These are phyloP conservation scores for Tenualosa ilisha DNA, from an alignment of 2,797 vertebrate species.

Conservation along the genomic window DNA sequence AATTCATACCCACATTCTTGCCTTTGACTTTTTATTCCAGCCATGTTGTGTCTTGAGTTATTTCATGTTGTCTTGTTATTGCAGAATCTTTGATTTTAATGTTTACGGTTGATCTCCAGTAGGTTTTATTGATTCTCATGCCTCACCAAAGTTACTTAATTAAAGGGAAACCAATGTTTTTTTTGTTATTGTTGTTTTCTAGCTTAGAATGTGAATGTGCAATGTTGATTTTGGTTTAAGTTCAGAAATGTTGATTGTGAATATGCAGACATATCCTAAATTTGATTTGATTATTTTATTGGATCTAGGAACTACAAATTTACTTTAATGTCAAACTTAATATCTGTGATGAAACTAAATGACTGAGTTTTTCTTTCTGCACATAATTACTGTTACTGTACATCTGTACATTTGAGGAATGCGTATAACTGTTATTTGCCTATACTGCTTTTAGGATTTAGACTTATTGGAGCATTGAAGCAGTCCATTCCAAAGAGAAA, in stretches of 20 bases:
- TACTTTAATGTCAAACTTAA: neutral
- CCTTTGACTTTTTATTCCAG: neutral
- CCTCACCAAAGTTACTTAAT: slow-evolving; percentile 13
- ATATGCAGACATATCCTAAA: slow-evolving; percentile 9
- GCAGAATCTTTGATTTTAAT: slow-evolving; percentile 1
- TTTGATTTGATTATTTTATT: slow-evolving; percentile 15
- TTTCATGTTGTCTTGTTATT: neutral
- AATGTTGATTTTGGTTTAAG: slow-evolving; percentile 21
- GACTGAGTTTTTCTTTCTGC: slow-evolving; percentile 9
- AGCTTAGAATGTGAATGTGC: slow-evolving; percentile 24
- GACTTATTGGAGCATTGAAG: slow-evolving; percentile 12
- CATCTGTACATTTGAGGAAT: slow-evolving; percentile 18
- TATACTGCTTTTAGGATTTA: slow-evolving; percentile 17
- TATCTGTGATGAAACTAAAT: slow-evolving; percentile 10
- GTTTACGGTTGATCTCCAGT: slow-evolving; percentile 6
- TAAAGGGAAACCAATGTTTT: neutral
- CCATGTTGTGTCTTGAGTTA: neutral
- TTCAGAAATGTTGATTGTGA: slow-evolving; percentile 21
- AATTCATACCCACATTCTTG: slow-evolving; percentile 9
- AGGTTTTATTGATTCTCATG: neutral
- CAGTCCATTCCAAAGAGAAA: slow-evolving; percentile 22
- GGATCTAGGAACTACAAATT: neutral
- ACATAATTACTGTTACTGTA: neutral
- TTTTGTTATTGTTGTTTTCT: slow-evolving; percentile 1
- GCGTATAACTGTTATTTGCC: slow-evolving; percentile 19